Evolutionary conservation across 2,797 vertebrate genomes (phyloP).

Genomic region (Halcyon badia): DNA sequence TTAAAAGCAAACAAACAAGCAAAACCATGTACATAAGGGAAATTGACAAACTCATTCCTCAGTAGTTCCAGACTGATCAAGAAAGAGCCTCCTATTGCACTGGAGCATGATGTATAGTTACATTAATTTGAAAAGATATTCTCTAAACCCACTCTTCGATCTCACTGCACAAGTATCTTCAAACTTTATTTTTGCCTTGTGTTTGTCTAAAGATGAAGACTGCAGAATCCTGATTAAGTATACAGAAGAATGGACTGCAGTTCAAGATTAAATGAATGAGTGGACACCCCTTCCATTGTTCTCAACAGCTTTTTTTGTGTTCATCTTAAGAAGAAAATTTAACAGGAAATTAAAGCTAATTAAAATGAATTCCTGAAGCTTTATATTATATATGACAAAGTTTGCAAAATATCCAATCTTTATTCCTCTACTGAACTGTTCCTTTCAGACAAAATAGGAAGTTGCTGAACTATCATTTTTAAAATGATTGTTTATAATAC

Average conservation of each 20-base stretch:
- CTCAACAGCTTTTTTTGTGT: neutral
- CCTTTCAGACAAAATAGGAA: conserved; percentile 10
- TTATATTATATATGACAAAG: neutral
- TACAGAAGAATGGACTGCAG: neutral
- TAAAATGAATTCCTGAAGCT: neutral
- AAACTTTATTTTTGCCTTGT: neutral
- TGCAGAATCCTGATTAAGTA: neutral
- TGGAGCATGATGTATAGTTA: neutral
- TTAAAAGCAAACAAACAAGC: neutral
- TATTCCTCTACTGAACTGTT: neutral
- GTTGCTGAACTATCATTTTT: conserved; percentile 5
- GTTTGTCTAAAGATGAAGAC: neutral
- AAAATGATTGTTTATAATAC: conserved; percentile 31
- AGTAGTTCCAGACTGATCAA: neutral
- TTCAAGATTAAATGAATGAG: neutral
- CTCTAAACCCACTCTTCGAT: neutral
- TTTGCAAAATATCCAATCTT: neutral
- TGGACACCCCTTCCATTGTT: neutral
- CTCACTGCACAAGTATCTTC: neutral
- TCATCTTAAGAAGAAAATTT: neutral
- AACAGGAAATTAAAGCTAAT: neutral
- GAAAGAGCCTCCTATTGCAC: neutral
- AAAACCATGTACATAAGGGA: neutral
- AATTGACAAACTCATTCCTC: neutral
- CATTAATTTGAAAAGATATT: neutral